Percentiles rank a stretch among this genome's conserved stretches.
Evolutionary conservation across 92 coral and sea anemone species (phyloP).

Genomic region (Pocillopora grandis): DNA sequence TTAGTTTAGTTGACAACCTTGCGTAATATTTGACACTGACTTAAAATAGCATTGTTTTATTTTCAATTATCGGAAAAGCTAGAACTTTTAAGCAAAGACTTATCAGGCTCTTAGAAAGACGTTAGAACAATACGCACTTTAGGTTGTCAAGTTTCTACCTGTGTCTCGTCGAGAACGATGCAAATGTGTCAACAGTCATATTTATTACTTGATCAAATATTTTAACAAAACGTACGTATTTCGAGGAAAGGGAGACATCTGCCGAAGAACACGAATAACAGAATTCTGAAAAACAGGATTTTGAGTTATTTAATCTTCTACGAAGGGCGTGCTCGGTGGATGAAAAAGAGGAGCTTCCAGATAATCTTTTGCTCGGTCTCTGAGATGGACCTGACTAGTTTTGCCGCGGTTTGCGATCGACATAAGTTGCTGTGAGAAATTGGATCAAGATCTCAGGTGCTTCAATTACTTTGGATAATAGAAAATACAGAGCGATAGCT

Average conservation of each 20-base stretch:
- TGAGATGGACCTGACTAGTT: not conserved
- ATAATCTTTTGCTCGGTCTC: not conserved
- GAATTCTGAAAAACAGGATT: not conserved
- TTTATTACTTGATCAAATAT: conserved; percentile 38
- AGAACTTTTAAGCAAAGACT: not conserved
- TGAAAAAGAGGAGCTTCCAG: not conserved
- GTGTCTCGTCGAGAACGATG: conserved; percentile 1
- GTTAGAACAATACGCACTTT: conserved; percentile 27
- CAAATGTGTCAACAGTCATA: conserved; percentile 44
- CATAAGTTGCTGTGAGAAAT: conserved; percentile 13
- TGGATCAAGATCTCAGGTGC: conserved; percentile 7
- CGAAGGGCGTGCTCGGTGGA: not conserved
- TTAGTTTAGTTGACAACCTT: conserved; percentile 1
- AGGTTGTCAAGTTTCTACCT: conserved; percentile 32
- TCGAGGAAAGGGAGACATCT: conserved; percentile 21
- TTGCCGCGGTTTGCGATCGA: not conserved
- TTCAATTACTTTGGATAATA: not conserved
- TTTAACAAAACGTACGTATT: conserved; percentile 11
- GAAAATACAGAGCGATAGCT: not conserved
- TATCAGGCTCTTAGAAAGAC: conserved; percentile 1
- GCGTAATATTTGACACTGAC: not conserved
- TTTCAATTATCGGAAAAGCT: not conserved
- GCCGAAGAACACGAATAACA: conserved; percentile 22
- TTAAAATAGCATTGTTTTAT: conserved; percentile 11
- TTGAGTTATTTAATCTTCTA: not conserved